Conservation (phyloP, 2,797 vertebrate species). For the Muraenolepis orangiensis region DNA sequence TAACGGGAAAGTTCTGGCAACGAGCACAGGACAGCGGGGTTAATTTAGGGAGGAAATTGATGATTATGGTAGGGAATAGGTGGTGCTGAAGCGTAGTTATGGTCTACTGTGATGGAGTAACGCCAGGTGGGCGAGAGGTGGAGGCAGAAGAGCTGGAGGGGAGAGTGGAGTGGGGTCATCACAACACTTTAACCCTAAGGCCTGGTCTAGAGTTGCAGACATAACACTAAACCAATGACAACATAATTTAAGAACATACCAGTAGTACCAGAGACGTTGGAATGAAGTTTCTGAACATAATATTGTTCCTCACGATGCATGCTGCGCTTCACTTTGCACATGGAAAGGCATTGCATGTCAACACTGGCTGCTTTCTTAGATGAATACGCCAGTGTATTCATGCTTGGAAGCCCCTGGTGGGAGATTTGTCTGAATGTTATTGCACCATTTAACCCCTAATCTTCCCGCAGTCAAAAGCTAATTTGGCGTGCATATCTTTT, state of each 20-base stretch:
- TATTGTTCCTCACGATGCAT: not conserved
- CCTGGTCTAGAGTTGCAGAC: not conserved
- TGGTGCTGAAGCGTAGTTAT: too few relatives aligned
- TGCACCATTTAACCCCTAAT: constrained; percentile 9
- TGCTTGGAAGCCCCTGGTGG: not conserved
- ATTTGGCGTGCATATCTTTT: constrained; percentile 26
- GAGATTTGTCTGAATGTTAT: not conserved
- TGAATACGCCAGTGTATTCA: not conserved
- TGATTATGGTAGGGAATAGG: too few relatives aligned
- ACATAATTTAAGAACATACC: not conserved
- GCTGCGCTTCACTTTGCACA: not conserved
- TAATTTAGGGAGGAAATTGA: too few relatives aligned
- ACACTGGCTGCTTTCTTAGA: not conserved
- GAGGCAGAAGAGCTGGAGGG: too few relatives aligned
- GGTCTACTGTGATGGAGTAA: too few relatives aligned
- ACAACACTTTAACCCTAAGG: too few relatives aligned
- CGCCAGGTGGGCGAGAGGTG: too few relatives aligned
- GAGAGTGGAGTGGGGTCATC: too few relatives aligned
- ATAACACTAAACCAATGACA: not conserved
- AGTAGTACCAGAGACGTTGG: not conserved
- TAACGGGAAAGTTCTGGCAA: too few relatives aligned
- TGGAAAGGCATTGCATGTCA: not conserved
- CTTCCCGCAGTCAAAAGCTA: constrained; percentile 16
- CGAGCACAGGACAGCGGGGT: too few relatives aligned
- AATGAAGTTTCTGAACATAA: not conserved